Base-by-base conservation (phyloP, 2,797 vertebrate genomes). In the Periparus ater region DNA sequence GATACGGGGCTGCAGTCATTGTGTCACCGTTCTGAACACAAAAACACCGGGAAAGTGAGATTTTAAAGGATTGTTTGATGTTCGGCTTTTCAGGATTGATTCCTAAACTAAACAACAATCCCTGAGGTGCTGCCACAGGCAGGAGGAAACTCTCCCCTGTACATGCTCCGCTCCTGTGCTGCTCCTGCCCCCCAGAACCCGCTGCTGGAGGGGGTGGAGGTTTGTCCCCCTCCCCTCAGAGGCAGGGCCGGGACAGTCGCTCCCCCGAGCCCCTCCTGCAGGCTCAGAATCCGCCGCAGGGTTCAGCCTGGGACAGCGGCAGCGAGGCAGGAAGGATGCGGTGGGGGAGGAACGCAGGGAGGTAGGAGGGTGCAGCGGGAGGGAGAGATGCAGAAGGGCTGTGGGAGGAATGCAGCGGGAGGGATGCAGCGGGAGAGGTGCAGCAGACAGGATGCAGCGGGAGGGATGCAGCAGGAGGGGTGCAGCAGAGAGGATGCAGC, bases 231-330 rank as follows among this genome's bases (percentile, higher is more conserved):
- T 2, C 17, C 7, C 32, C 25, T 7, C 18, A 13, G 47, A 13
- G 1, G 1, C 22, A 19, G 60, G 26, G 76, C 22, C 0, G n/a
- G 53, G 12, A 7, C 11, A 2, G 13, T 44, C 1, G 0, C 21
- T 53, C 0, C 2, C 16, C 27, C 1, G 0, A 12, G 13, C 34
- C 13, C 12, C 17, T 54, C 18, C n/a, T 3, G 2, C 27, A 17
- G 26, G 44, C 25, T 19, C 53, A 12, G 47, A 20, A 66, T 6
- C 15, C 34, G 15, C 3, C 25, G 7, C 42, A 17, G 63, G 32
- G 51, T 34, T 83, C 55, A 83, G 60, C 67, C 40, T 1, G 51
- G 54, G 65, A 50, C 61, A 70, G 58, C 0, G 6, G 58, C 32
- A 45, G 55, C 13, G 23, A 44, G 75, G 44, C 3, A 15, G 42